Evolutionary conservation across 2,797 vertebrate genomes (phyloP).

Genomic region (Oryzias sinensis): DNA sequence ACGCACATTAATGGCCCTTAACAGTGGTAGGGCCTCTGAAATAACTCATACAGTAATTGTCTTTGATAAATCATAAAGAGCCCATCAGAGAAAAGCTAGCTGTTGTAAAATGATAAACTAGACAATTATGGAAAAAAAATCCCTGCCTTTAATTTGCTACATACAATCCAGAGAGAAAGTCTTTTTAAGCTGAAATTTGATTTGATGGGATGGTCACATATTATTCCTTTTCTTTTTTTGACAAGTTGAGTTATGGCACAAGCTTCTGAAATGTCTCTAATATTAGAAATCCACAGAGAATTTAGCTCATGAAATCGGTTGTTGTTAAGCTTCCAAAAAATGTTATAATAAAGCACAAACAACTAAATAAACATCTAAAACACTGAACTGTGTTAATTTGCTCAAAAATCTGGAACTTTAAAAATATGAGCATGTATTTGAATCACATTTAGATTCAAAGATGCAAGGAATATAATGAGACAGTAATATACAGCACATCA

Average conservation of each 20-base stretch:
- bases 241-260: slow-evolving; percentile 33
- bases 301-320: neutral
- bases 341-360: too few relatives aligned
- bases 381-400: too few relatives aligned
- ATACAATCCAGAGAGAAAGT: slow-evolving; percentile 58
- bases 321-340: too few relatives aligned
- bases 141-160: slow-evolving; percentile 63
- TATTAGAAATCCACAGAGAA: neutral
- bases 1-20: slow-evolving; percentile 41
- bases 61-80: slow-evolving; percentile 78
- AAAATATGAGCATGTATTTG: too few relatives aligned
- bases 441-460: too few relatives aligned
- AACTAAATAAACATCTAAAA: too few relatives aligned
- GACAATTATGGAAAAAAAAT: slow-evolving; percentile 72
- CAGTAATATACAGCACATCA: too few relatives aligned
- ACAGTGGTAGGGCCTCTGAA: slow-evolving; percentile 55
- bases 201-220: slow-evolving; percentile 42
- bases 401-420: too few relatives aligned
- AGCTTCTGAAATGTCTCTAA: slow-evolving; percentile 6
- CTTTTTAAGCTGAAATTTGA: slow-evolving; percentile 42
- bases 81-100: slow-evolving; percentile 70
- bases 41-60: slow-evolving; percentile 78
- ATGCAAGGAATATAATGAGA: too few relatives aligned
- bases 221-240: slow-evolving; percentile 28
- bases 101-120: slow-evolving; percentile 78